phyloP scores from a whole-genome alignment of 2,113 vertebrate species.

The Pygoscelis antarcticus region DNA sequence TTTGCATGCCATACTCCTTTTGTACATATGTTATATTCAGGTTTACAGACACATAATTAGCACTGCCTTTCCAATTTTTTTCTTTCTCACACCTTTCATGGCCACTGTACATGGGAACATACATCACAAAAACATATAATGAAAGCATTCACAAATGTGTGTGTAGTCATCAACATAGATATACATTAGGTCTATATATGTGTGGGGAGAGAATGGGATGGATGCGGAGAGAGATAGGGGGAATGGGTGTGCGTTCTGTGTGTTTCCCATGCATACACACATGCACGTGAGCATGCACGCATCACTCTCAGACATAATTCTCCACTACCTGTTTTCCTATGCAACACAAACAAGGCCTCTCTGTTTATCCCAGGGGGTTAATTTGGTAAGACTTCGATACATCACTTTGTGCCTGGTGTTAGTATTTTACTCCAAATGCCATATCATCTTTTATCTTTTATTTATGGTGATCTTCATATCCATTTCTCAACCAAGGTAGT shows the following conservation, averaged over 20 bases:
- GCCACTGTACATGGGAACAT: neutral
- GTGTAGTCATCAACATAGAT: neutral
- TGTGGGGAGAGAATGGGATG: neutral
- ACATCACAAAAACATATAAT: neutral
- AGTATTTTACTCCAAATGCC: constrained; percentile 73
- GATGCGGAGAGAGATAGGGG: accelerated
- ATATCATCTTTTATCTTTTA: constrained; percentile 75
- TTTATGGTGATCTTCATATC: constrained; percentile 73
- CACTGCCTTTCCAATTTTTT: neutral
- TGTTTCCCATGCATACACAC: neutral
- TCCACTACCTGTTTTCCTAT: constrained; percentile 31
- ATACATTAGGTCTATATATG: neutral
- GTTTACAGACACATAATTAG: neutral
- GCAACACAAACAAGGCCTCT: constrained; percentile 29
- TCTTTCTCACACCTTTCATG: neutral
- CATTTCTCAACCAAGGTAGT: constrained; percentile 71
- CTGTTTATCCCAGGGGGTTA: constrained; percentile 51
- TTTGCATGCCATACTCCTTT: neutral
- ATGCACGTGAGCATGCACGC: accelerated
- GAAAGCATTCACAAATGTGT: neutral
- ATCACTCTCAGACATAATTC: neutral
- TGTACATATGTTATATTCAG: neutral
- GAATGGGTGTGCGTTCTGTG: neutral
- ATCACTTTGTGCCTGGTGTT: constrained; percentile 56
- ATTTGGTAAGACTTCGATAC: constrained; percentile 60